A percentile compares a stretch with the other conserved stretches of the same genome.
These are phyloP conservation scores for Morphnarchus princeps DNA, from an alignment of 2,113 vertebrate genomes.

Conservation along the genomic window DNA sequence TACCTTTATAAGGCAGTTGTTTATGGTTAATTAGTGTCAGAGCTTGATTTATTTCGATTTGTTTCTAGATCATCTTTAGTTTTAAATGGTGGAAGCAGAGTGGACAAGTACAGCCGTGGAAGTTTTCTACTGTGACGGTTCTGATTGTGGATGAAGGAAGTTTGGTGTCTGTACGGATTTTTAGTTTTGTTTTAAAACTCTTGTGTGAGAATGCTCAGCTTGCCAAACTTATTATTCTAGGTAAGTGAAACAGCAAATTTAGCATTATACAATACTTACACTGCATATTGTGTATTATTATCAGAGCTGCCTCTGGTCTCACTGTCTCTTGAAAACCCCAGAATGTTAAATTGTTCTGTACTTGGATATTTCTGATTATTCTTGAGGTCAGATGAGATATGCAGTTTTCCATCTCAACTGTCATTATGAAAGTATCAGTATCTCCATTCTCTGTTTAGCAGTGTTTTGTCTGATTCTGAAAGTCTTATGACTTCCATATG, in stretches of 20 bases:
- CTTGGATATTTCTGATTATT: neutral
- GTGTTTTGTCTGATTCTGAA: neutral
- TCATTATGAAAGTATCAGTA: neutral
- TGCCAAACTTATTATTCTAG: constrained; percentile 81
- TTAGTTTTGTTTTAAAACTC: constrained; percentile 76
- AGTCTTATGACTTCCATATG: neutral
- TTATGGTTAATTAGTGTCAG: neutral
- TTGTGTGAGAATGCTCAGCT: constrained; percentile 72
- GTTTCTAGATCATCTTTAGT: constrained; percentile 72
- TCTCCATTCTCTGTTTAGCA: neutral
- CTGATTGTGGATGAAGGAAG: constrained; percentile 88
- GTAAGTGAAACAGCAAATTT: constrained; percentile 65
- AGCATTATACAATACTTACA: neutral
- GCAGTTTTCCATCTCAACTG: neutral
- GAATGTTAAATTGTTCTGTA: neutral
- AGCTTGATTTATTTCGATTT: constrained; percentile 9
- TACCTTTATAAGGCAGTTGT: neutral
- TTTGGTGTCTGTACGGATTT: constrained; percentile 76
- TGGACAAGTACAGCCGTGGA: constrained; percentile 51
- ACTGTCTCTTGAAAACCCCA: neutral
- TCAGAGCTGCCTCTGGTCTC: neutral
- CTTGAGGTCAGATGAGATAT: neutral
- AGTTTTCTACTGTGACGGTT: constrained; percentile 76
- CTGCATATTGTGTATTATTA: neutral
- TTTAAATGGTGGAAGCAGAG: constrained; percentile 63